Evolutionary conservation across 2,888 invertebrate genomes (phyloP), one percentile per base, ranked within the genome.

Genomic region (Cantharis lateralis): DNA sequence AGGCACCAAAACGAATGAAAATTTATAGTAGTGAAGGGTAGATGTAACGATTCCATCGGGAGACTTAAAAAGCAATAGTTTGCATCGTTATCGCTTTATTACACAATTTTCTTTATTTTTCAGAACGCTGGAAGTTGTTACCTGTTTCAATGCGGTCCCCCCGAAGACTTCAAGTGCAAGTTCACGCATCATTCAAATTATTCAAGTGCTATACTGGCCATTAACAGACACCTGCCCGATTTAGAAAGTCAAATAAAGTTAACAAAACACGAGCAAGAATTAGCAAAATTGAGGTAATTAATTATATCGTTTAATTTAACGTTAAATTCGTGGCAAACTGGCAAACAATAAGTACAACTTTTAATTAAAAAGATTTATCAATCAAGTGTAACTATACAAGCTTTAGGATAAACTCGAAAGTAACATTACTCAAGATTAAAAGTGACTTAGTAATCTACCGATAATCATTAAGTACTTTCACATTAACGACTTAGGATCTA

Each of bases 121-220:
- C 87, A 95, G 95, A 94, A 92, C 82, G 92, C 94, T 3, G 96
- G 96, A 78, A 95, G 96, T 86, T 97, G 97, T 88, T 97, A 97
- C 87, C 90, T 97, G 81, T 97, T 97, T 88, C 94, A 95, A 87
- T 97, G 97, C 87, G 97, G 97, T 1, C 93, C 95, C 5, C 93
- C 95, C 0, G 95, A 95, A 86, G 95, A 96, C 88, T 96, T 97
- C 88, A 95, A 95, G 85, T 97, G 97, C 89, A 96, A 96, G 90
- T 97, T 97, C 87, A 96, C 96, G 1, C 91, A 93, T 78, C 97
- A 97, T 88, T 91, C 92, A 71, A 95, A 96, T 89, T 97, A 96
- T 87, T 95, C 95, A 80, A 96, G 96, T 87, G 96, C 95, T 69
- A 94, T 96, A 81, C 89, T 96, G 81, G 93, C 93, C 71, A 90